These are phyloP conservation scores for Melitaea cinxia DNA, from an alignment of 1,140 invertebrate species.

Conservation along the genomic window DNA sequence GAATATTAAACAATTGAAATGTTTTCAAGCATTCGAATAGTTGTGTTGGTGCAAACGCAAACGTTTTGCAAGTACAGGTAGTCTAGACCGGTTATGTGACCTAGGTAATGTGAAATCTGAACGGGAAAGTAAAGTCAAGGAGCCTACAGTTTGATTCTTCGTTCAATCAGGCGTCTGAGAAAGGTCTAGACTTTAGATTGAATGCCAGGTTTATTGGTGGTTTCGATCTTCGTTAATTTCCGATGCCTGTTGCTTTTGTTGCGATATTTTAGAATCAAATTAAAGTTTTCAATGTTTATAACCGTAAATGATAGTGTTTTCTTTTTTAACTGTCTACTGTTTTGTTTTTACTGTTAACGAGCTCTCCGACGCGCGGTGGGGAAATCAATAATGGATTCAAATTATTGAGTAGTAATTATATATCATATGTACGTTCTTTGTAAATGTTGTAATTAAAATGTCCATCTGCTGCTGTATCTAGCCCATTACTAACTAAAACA, in stretches of 20 bases:
- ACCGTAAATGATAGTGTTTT: no score
- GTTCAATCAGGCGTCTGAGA: background rate
- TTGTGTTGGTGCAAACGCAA: conserved; percentile 1
- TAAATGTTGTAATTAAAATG: no score
- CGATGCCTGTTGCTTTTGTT: background rate
- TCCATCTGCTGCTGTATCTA: no score
- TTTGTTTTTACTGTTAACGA: no score
- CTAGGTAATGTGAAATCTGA: conserved; percentile 39
- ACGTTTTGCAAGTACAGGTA: conserved; percentile 21
- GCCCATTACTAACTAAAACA: no score
- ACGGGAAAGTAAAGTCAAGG: conserved; percentile 28
- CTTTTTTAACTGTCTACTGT: no score
- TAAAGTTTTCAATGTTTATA: no score
- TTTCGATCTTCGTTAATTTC: background rate
- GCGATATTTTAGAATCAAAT: no score
- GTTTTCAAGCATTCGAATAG: background rate
- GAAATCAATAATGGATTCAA: no score
- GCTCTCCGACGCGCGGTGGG: no score
- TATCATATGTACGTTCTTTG: no score
- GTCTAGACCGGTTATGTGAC: conserved; percentile 34
- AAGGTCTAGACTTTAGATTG: background rate
- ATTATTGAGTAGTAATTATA: no score
- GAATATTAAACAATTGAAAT: background rate
- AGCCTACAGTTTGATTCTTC: background rate
- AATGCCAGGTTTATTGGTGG: background rate